These are phyloP conservation scores for Platyrinchus mystaceus DNA, from an alignment of 2,797 vertebrate genomes.

Conservation along the genomic window DNA sequence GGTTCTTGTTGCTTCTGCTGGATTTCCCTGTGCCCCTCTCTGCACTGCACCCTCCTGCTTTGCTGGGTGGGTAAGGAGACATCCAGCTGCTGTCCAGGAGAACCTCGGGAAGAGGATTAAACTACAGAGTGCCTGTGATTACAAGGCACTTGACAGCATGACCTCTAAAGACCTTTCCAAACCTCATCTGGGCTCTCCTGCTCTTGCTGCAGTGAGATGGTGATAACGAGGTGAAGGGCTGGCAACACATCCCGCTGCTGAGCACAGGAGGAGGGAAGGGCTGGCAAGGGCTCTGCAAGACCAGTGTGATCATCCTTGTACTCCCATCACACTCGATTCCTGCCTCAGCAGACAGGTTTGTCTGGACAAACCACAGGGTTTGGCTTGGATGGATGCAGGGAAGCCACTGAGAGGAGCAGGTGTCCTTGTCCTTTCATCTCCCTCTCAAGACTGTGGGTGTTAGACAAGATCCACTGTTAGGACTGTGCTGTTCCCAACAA, in stretches of 20 bases:
- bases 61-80: background rate
- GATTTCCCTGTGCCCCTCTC: background rate
- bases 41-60: too few relatives aligned
- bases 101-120: background rate
- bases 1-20: background rate
- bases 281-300: background rate
- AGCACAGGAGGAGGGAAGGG: background rate
- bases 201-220: background rate
- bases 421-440: background rate
- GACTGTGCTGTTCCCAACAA: fast-evolving
- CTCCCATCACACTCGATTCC: background rate
- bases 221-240: background rate
- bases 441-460: background rate
- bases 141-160: background rate
- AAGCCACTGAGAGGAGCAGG: background rate
- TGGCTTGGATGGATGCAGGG: background rate
- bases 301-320: background rate
- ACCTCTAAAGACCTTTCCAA: background rate
- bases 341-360: background rate
- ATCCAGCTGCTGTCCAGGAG: background rate
- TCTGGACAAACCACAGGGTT: background rate
- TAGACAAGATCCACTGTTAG: background rate
- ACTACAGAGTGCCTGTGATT: background rate
- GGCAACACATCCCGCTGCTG: background rate
- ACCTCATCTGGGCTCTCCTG: background rate